A percentile compares a stretch with the other conserved stretches of the same genome.
Conservation (phyloP, 2,888 invertebrate species). For the Drosophila gaucha region DNA sequence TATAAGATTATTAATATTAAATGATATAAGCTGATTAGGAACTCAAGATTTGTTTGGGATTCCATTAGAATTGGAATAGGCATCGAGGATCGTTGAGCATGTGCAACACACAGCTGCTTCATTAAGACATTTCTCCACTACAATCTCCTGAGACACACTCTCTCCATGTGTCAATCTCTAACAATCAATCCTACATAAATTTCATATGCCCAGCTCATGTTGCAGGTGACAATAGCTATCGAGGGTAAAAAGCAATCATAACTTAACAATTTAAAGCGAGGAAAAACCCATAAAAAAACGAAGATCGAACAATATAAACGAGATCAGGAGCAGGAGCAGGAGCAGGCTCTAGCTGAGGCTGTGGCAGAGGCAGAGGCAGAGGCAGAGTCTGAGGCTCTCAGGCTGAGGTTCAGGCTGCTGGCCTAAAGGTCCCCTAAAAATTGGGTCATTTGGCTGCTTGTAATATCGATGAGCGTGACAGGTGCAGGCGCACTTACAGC, state of each 20-base stretch:
- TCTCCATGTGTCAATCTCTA: slow-evolving; percentile 39
- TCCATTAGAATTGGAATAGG: slow-evolving; percentile 1
- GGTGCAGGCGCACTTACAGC: slow-evolving; percentile 68
- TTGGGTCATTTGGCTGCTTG: slow-evolving; percentile 65
- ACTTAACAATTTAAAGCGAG: slow-evolving; percentile 61
- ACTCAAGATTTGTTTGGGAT: not conserved
- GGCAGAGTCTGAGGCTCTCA: too few relatives aligned
- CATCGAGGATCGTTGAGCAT: slow-evolving; percentile 17
- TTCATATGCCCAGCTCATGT: slow-evolving; percentile 20
- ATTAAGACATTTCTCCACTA: slow-evolving; percentile 4
- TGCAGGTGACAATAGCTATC: slow-evolving; percentile 69
- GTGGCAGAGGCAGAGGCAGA: slow-evolving; percentile 2
- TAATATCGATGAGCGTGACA: slow-evolving; percentile 75
- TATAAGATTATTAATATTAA: too few relatives aligned
- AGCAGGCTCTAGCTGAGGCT: not conserved
- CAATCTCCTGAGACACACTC: not conserved
- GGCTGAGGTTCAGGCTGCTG: slow-evolving; percentile 1
- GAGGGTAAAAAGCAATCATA: slow-evolving; percentile 65
- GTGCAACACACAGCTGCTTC: slow-evolving; percentile 53
- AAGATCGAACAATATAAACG: slow-evolving; percentile 16
- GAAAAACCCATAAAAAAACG: slow-evolving; percentile 41
- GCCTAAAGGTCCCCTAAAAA: slow-evolving; percentile 43
- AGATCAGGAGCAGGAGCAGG: slow-evolving; percentile 14
- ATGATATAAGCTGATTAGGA: not conserved
- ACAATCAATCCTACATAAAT: slow-evolving; percentile 53